Evolutionary conservation across 2,888 invertebrate genomes (phyloP).

Genomic region (Drosophila kuntzei): DNA sequence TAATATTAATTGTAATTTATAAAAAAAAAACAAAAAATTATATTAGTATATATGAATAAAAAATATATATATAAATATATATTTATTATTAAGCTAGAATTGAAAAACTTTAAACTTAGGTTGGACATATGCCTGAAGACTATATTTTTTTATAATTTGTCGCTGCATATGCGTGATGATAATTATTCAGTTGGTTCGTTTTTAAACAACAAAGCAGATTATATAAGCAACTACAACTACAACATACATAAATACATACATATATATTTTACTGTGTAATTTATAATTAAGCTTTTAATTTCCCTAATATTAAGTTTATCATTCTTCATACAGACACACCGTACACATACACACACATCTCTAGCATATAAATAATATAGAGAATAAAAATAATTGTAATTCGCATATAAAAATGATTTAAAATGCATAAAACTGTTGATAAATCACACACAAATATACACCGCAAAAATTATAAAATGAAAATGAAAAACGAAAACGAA

Average conservation of each 20-base stretch:
- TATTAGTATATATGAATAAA: conserved; percentile 13
- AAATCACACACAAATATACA: conserved; percentile 67
- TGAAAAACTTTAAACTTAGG: conserved; percentile 58
- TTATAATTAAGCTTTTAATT: conserved; percentile 70
- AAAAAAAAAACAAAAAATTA: conserved; percentile 31
- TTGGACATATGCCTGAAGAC: conserved; percentile 64
- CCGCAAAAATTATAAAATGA: conserved; percentile 62
- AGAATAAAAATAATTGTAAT: conserved; percentile 56
- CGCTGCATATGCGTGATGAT: conserved; percentile 58
- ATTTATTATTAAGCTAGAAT: conserved; percentile 47
- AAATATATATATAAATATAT: conserved; percentile 28
- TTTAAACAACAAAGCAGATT: conserved; percentile 36
- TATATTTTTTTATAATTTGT: conserved; percentile 80
- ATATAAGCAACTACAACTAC: conserved; percentile 43
- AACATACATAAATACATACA: conserved; percentile 48
- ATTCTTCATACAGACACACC: conserved; percentile 55
- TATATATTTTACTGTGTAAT: conserved; percentile 71
- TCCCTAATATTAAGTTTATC: conserved; percentile 69
- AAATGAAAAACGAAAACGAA: conserved; percentile 39
- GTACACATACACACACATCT: conserved; percentile 34
- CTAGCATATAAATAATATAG: conserved; percentile 66
- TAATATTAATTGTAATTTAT: conserved; percentile 69
- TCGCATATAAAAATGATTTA: conserved; percentile 68
- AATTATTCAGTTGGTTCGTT: conserved; percentile 64
- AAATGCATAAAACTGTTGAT: conserved; percentile 74